Evolutionary conservation across 2,888 invertebrate species (phyloP).

Genomic region (Stratiomys singularior): DNA sequence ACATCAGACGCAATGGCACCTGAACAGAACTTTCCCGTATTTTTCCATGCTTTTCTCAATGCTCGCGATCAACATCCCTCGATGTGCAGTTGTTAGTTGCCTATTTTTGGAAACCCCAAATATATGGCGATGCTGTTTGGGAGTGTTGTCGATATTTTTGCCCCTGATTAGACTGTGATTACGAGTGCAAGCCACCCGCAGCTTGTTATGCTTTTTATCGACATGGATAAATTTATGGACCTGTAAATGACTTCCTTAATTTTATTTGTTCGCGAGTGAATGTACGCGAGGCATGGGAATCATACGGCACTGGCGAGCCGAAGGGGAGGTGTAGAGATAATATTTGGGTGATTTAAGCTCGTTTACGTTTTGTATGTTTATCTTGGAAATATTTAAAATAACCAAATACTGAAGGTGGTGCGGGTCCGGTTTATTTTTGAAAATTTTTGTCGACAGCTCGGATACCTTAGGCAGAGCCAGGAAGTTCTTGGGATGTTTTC

Average conservation of each 20-base stretch:
- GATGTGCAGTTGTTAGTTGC: background rate
- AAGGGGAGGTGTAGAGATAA: background rate
- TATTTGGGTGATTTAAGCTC: constrained; percentile 31
- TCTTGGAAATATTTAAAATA: constrained; percentile 27
- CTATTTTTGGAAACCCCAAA: constrained; percentile 27
- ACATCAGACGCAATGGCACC: constrained; percentile 46
- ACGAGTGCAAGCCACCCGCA: constrained; percentile 18
- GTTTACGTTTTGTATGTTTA: constrained; percentile 13
- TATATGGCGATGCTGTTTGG: background rate
- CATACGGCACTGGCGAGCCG: background rate
- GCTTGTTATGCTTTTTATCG: constrained; percentile 40
- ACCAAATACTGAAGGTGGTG: background rate
- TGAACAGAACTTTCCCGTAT: constrained; percentile 6
- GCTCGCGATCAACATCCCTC: too few relatives aligned
- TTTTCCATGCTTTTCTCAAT: background rate
- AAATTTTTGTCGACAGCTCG: background rate
- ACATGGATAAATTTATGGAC: constrained; percentile 36
- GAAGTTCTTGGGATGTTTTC: too few relatives aligned
- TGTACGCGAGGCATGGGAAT: background rate
- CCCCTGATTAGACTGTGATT: background rate
- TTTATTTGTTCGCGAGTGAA: constrained; percentile 22
- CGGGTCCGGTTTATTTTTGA: background rate
- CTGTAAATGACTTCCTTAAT: constrained; percentile 43
- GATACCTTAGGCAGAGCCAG: too few relatives aligned
- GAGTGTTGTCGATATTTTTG: background rate